Base-by-base conservation (phyloP, 53 echinoderm and acorn worm species). In the Holothuria scabra region DNA sequence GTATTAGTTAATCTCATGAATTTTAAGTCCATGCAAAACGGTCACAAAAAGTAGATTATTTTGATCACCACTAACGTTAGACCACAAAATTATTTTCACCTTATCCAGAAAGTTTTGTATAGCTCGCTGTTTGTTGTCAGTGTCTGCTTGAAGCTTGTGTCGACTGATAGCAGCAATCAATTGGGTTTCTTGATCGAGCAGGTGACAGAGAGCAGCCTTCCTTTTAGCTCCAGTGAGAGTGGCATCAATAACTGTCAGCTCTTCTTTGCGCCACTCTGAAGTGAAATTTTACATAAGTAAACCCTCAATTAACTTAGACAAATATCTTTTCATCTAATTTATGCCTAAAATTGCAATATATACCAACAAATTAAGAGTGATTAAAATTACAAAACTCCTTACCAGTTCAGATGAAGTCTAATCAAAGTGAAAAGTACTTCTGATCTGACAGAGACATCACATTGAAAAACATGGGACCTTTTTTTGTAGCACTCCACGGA, bases 171-270 rank as follows among this genome's bases (percentile, higher is more conserved):
- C 91, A 25, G 99, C 99, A 78, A 99, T 94, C 60, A 99, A 80
- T 66, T 99, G 94, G 14, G 99, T 99, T 76, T 99, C 99, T 72
- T 95, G 99, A 66, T 99, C 99, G 61, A 99, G 86, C 12, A 99
- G 87, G 56, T 99, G 99, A 76, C 99, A 99, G 29, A 99, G 83
- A 76, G 99, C 99, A 49, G 99, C 99, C 84, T 99, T 99, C 5
- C 99, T 90, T 66, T 87, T 90, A 38, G 99, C 89, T 74, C 94
- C 99, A 8, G 85, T 71, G 84, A 95, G 71, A 13, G 89, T 59
- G 8, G 89, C 85, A 63, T 99, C 71, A 48, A 99, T 99, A 49
- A 87, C 83, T 32, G 84, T 87, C 24, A 99, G 71, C 71, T 99
- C 99, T 61, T 95, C 95, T 41, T 95, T 87, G 56, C 99, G 90